A percentile compares a stretch with the other conserved stretches of the same genome.
Evolutionary conservation across 2,113 vertebrate genomes (phyloP).

Genomic region (Empidonax alnorum): DNA sequence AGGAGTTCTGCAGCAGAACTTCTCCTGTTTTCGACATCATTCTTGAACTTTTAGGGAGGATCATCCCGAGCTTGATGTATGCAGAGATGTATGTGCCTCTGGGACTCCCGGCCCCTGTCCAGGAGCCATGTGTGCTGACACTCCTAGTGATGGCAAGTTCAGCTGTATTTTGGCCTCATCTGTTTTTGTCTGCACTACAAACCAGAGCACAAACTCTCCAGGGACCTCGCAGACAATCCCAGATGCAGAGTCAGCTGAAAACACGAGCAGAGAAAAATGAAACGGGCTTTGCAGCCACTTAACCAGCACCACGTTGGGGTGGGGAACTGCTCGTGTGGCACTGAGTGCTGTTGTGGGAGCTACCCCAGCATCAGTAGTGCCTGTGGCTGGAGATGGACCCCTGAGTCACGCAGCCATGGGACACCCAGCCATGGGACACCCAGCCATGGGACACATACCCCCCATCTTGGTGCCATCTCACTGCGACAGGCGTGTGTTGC

Average conservation of each 20-base stretch:
- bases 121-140: background rate
- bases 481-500: accelerated
- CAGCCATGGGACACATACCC: background rate
- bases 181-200: background rate
- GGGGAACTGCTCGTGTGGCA: background rate
- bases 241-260: background rate
- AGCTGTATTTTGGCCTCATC: slow-evolving; percentile 9
- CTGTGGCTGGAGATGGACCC: background rate
- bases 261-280: background rate
- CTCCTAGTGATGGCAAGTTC: background rate
- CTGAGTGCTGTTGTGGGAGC: background rate
- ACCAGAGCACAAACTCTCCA: background rate
- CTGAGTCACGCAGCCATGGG: accelerated
- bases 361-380: accelerated
- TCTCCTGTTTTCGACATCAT: background rate
- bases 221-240: background rate
- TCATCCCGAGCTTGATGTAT: background rate
- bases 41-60: background rate
- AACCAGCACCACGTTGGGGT: accelerated
- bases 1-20: slow-evolving; percentile 10
- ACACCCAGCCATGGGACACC: accelerated
- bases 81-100: background rate
- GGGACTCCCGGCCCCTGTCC: background rate
- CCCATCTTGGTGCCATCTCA: accelerated
- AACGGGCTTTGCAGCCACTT: background rate